Evolutionary conservation across 2,113 vertebrate species (phyloP).

Genomic region (Diphyllodes magnificus): DNA sequence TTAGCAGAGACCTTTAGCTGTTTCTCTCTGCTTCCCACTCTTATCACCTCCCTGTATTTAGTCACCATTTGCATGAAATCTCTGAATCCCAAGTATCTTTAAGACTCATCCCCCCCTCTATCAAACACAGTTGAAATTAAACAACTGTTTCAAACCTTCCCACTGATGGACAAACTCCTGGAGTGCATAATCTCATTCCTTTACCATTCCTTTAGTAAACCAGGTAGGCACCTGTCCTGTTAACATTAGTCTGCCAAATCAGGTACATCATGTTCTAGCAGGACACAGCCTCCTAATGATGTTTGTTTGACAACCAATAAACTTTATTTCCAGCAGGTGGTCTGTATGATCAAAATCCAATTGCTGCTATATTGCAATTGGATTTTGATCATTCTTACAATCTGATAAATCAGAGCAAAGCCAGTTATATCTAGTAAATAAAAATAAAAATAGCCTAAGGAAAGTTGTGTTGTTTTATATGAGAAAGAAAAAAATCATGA

Average conservation of each 20-base stretch:
- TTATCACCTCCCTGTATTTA: neutral
- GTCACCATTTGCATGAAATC: neutral
- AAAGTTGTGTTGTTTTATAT: neutral
- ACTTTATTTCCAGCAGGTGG: neutral
- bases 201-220: neutral
- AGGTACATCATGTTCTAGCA: slow-evolving; percentile 12
- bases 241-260: slow-evolving; percentile 4
- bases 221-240: neutral
- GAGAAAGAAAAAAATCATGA: neutral
- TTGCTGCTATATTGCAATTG: neutral
- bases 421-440: neutral
- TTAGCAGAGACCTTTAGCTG: neutral
- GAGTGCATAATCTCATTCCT: neutral
- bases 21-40: neutral
- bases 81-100: neutral
- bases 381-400: neutral
- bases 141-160: neutral
- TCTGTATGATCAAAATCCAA: neutral
- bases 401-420: neutral
- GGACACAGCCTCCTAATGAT: neutral
- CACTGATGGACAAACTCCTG: neutral
- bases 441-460: neutral
- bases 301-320: neutral
- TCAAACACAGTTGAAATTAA: neutral
- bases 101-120: neutral